Evolutionary conservation across 2,888 invertebrate genomes (phyloP), one percentile per base, ranked within the genome.

Genomic region (Drosophila mimetica): DNA sequence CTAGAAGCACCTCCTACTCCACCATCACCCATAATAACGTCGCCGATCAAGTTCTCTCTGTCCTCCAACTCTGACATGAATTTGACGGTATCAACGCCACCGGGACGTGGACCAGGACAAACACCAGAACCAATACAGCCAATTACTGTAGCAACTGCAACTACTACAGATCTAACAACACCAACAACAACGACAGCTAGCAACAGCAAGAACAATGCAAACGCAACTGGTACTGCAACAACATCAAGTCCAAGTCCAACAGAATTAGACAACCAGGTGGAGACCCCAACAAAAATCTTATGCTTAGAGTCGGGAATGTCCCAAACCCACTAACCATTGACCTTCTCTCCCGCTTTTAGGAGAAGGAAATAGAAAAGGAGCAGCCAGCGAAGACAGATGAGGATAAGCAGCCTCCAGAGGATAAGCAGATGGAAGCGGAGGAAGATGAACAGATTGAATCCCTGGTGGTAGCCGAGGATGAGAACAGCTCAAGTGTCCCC

Each of bases 201-300:
- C 48, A 41, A 20, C 65, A 28, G 7, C 41, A 61, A 32, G 16
- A 48, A 14, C 47, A 50, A 20, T 7, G 28, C 30, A n/a, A 34
- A 44, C n/a, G 18, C 36, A 42, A 39, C 14, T 28, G 37, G 42
- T 42, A 42, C n/a, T 42, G 42, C 44, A 32, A 28, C 16, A 28
- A 60, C 32, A 13, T 4, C 53, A 25, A 22, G 22, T 25, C 13
- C 14, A 51, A 52, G 22, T 16, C 16, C 14, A 51, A 42, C 61
- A 58, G 70, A 69, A 48, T 14, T 71, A 59, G 42, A 37, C 36
- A 61, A 54, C n/a, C 74, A 84, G 71, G 80, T 46, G 58, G 60
- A 57, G 37, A 37, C 36, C 20, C 20, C 9, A 66, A 50, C 53
- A 65, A 51, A 46, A 59, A 61, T 42, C 65, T 63, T 58, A 54